Evolutionary conservation across 1,140 invertebrate genomes (phyloP).

Genomic region (Megathymus violae): DNA sequence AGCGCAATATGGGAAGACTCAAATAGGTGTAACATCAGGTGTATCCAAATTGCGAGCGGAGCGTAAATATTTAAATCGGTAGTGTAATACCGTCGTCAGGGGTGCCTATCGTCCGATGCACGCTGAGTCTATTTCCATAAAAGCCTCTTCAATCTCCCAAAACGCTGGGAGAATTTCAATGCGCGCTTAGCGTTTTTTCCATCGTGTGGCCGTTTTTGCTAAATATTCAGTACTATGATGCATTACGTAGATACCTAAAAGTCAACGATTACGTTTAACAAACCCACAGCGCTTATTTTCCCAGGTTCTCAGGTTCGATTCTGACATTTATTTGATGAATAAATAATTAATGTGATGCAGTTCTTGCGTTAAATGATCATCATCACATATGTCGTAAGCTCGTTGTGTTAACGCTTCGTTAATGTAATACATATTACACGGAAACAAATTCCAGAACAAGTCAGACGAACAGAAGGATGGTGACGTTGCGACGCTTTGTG

Average conservation of each 20-base stretch:
- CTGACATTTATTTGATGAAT: no score
- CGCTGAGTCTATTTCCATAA: constrained; percentile 80
- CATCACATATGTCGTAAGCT: no score
- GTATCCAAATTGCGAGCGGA: constrained; percentile 67
- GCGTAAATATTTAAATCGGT: constrained; percentile 78
- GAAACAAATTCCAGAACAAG: no score
- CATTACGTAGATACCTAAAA: constrained; percentile 27
- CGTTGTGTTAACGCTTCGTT: no score
- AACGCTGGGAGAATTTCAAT: constrained; percentile 81
- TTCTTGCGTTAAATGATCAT: no score
- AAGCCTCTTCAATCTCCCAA: constrained; percentile 82
- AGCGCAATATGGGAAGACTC: constrained; percentile 34
- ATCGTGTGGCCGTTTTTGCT: constrained; percentile 48
- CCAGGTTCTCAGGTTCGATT: no score
- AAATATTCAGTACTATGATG: constrained; percentile 53
- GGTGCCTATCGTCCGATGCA: constrained; percentile 72
- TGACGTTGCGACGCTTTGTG: no score
- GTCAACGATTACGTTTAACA: no score
- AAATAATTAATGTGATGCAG: no score
- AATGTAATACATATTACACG: no score
- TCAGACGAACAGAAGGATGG: no score
- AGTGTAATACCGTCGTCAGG: constrained; percentile 61
- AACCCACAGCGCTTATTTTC: no score
- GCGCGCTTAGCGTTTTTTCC: constrained; percentile 69
- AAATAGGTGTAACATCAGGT: constrained; percentile 70